Percentiles rank a stretch among this genome's conserved stretches.
phyloP scores from a whole-genome alignment of 2,888 invertebrate species.

The Lycaena phlaeas region DNA sequence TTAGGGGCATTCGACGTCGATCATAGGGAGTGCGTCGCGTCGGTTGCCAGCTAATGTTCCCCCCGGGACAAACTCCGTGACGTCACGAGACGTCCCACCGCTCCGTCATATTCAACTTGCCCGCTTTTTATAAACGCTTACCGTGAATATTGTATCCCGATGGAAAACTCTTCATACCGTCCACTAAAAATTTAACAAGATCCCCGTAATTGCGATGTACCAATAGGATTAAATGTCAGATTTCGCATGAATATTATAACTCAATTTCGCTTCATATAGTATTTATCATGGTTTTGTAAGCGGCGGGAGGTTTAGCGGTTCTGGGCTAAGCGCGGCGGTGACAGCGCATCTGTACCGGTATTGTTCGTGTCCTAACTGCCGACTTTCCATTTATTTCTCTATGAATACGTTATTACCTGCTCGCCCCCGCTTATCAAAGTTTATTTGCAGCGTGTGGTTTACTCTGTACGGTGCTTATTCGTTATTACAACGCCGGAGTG shows the following conservation, averaged over 20 bases:
- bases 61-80: slow-evolving; percentile 52
- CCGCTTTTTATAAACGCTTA: slow-evolving; percentile 39
- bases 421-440: slow-evolving; percentile 73
- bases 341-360: slow-evolving; percentile 63
- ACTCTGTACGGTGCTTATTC: slow-evolving; percentile 72
- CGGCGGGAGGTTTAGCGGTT: slow-evolving; percentile 45
- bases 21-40: slow-evolving; percentile 65
- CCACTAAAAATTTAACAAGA: slow-evolving; percentile 52
- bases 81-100: slow-evolving; percentile 50
- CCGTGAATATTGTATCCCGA: slow-evolving; percentile 33
- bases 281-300: slow-evolving; percentile 55
- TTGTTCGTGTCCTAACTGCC: slow-evolving; percentile 68
- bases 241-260: slow-evolving; percentile 59
- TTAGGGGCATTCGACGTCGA: slow-evolving; percentile 69
- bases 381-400: slow-evolving; percentile 74
- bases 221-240: slow-evolving; percentile 40
- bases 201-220: slow-evolving; percentile 25
- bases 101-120: slow-evolving; percentile 51
- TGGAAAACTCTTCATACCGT: slow-evolving; percentile 34
- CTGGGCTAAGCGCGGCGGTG: slow-evolving; percentile 37
- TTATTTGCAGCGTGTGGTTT: slow-evolving; percentile 73
- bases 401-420: slow-evolving; percentile 74
- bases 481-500: slow-evolving; percentile 70
- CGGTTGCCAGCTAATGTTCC: slow-evolving; percentile 63
- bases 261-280: slow-evolving; percentile 59